Conservation (phyloP, 2,797 vertebrate genomes). For the Centroberyx gerrardi region DNA sequence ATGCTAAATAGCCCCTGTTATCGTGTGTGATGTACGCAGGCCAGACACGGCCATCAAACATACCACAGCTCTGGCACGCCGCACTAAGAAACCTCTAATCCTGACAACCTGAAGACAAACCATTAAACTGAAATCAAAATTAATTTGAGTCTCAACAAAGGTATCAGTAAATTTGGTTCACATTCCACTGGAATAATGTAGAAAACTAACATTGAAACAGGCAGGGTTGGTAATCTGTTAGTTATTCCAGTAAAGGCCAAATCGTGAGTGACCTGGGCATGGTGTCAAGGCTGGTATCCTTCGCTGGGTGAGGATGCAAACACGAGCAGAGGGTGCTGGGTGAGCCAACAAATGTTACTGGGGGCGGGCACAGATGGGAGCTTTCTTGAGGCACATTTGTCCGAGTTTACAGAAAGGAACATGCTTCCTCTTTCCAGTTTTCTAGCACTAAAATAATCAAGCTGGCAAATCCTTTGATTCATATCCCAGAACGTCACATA, state of each 20-base stretch:
- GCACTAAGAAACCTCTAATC: neutral
- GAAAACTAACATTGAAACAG: neutral
- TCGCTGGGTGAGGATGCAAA: slow-evolving; percentile 51
- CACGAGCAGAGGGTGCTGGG: slow-evolving; percentile 3
- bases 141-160: neutral
- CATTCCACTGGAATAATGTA: neutral
- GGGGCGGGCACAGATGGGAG: neutral
- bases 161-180: neutral
- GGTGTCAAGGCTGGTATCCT: slow-evolving; percentile 9
- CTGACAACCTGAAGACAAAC: neutral
- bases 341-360: slow-evolving; percentile 21
- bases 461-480: slow-evolving; percentile 27
- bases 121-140: neutral
- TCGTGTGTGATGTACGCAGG: neutral
- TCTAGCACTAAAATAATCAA: slow-evolving; percentile 34
- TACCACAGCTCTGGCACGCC: neutral
- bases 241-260: neutral
- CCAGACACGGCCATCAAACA: slow-evolving; percentile 8
- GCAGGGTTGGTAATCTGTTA: neutral
- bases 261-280: slow-evolving; percentile 12
- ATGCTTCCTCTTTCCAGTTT: slow-evolving; percentile 37
- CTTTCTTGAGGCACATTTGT: slow-evolving; percentile 22
- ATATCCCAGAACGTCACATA: slow-evolving; percentile 33
- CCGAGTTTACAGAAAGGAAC: slow-evolving; percentile 57
- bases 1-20: neutral